These are phyloP conservation scores for Oxyura jamaicensis DNA, from an alignment of 2,113 vertebrate genomes.

Conservation along the genomic window DNA sequence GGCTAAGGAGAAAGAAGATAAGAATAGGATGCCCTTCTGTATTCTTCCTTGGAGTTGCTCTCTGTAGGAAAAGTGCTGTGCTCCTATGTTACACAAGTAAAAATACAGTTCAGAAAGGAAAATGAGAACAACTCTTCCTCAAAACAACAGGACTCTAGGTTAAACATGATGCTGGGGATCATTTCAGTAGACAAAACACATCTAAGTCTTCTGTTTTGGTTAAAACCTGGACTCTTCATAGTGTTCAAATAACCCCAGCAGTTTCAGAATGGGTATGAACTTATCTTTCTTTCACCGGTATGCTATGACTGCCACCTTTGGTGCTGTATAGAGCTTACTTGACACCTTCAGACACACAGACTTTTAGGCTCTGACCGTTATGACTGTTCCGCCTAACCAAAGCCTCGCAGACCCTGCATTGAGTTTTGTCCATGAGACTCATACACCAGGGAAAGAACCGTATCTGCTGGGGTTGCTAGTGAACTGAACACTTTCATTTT, in stretches of 20 bases:
- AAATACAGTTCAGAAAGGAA: neutral
- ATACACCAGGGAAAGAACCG: neutral
- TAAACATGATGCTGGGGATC: neutral
- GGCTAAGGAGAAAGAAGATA: neutral
- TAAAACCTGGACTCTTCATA: neutral
- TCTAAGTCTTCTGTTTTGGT: neutral
- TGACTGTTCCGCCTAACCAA: neutral
- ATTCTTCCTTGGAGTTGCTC: neutral
- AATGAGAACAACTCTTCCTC: neutral
- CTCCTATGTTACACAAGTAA: neutral
- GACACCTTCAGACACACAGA: neutral
- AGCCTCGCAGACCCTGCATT: fast-evolving
- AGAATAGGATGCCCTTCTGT: neutral
- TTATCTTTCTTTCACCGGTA: neutral
- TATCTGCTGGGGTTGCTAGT: neutral
- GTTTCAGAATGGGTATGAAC: neutral
- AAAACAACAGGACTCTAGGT: neutral
- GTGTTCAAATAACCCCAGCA: neutral
- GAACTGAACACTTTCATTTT: neutral
- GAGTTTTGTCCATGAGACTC: neutral
- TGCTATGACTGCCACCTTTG: neutral
- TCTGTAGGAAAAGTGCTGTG: neutral
- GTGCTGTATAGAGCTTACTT: fast-evolving
- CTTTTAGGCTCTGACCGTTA: neutral
- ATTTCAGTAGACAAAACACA: neutral